Conservation (phyloP, 2,797 vertebrate genomes). For the Onychomys torridus region DNA sequence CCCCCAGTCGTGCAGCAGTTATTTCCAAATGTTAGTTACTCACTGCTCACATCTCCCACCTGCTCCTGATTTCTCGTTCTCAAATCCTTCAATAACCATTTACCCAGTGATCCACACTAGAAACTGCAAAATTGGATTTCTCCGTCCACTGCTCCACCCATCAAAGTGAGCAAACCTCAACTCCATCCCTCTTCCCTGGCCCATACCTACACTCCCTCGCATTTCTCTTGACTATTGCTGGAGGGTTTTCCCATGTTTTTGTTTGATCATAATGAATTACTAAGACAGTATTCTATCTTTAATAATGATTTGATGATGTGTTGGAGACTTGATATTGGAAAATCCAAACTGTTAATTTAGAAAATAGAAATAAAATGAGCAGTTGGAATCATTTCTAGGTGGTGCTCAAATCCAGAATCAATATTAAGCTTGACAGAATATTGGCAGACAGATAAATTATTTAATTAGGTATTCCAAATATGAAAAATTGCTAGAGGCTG, state of each 20-base stretch:
- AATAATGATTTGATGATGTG: slow-evolving; percentile 27
- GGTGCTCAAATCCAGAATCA: slow-evolving; percentile 28
- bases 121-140: slow-evolving; percentile 8
- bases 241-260: neutral
- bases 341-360: slow-evolving; percentile 43
- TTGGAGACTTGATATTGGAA: slow-evolving; percentile 23
- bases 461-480: slow-evolving; percentile 37
- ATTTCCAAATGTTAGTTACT: slow-evolving; percentile 43
- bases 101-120: slow-evolving; percentile 7
- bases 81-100: slow-evolving; percentile 36
- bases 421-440: slow-evolving; percentile 27
- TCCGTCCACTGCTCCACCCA: neutral
- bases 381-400: neutral
- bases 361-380: slow-evolving; percentile 62
- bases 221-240: neutral
- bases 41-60: slow-evolving; percentile 32
- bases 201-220: neutral
- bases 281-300: slow-evolving; percentile 3
- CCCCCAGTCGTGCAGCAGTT: neutral
- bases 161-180: neutral
- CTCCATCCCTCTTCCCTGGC: neutral
- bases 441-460: slow-evolving; percentile 39
- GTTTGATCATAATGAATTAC: neutral
- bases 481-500: neutral
- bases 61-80: slow-evolving; percentile 41